phyloP scores from a whole-genome alignment of 2,888 invertebrate species.

The Pachymerium ferrugineum region DNA sequence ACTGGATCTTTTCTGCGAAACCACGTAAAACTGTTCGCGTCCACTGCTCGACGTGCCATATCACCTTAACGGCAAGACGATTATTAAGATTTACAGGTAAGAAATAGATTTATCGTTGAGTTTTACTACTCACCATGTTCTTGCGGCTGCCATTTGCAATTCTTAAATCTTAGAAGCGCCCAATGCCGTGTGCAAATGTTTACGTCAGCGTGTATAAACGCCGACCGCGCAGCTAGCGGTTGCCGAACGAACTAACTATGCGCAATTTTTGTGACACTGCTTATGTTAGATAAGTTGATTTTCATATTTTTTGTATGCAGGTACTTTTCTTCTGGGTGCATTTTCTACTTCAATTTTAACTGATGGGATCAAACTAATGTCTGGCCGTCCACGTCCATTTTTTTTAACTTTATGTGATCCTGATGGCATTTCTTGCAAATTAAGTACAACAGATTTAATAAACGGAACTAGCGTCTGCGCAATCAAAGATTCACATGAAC shows the following conservation, averaged over 20 bases:
- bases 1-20: slow-evolving; percentile 30
- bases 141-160: no score
- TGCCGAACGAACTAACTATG: no score
- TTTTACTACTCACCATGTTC: background rate
- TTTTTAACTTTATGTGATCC: slow-evolving; percentile 27
- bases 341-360: slow-evolving; percentile 33
- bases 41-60: slow-evolving; percentile 28
- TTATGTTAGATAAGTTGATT: background rate
- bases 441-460: background rate
- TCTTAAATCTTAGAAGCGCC: no score
- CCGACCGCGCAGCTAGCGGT: no score
- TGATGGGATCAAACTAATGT: slow-evolving; percentile 34
- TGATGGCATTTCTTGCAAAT: background rate
- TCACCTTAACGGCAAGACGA: slow-evolving; percentile 8
- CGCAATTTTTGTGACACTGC: background rate
- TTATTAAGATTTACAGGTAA: slow-evolving; percentile 23
- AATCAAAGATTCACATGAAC: background rate
- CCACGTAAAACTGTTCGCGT: slow-evolving; percentile 29
- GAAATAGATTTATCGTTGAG: background rate
- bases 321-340: slow-evolving; percentile 32
- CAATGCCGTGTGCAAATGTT: no score
- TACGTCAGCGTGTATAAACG: no score
- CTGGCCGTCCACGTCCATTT: slow-evolving; percentile 34
- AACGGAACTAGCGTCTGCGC: slow-evolving; percentile 21
- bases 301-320: background rate